A percentile compares a stretch with the other conserved stretches of the same genome.
Evolutionary conservation across 2,888 invertebrate species (phyloP).

Genomic region (Lysandra bellargus): DNA sequence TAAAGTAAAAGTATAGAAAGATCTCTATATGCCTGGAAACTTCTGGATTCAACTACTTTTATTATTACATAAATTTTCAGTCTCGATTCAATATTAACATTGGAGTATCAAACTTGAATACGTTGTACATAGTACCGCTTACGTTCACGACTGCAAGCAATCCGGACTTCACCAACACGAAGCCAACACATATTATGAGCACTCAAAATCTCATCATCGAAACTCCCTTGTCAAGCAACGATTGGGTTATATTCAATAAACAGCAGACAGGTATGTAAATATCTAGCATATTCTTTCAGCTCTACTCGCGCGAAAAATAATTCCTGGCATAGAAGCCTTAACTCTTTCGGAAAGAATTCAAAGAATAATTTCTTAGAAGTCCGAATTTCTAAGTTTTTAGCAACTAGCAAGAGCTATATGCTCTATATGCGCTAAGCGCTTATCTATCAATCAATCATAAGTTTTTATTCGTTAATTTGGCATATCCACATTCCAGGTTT

Average conservation of each 20-base stretch:
- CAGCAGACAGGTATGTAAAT: slow-evolving; percentile 80
- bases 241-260: slow-evolving; percentile 82
- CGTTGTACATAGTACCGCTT: slow-evolving; percentile 68
- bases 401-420: not conserved
- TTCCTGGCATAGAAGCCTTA: not conserved
- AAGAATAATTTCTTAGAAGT: not conserved
- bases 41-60: too few species aligned
- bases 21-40: too few species aligned
- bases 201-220: slow-evolving; percentile 55
- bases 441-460: not conserved
- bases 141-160: slow-evolving; percentile 66
- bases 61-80: slow-evolving; percentile 44
- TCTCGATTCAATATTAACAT: slow-evolving; percentile 75
- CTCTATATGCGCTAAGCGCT: not conserved
- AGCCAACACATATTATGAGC: slow-evolving; percentile 62
- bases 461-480: not conserved
- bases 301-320: not conserved
- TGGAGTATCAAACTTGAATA: slow-evolving; percentile 53
- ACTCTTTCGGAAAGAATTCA: too few species aligned
- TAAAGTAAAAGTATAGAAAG: too few species aligned
- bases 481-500: slow-evolving; percentile 68
- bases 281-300: not conserved
- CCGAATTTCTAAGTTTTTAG: not conserved
- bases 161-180: slow-evolving; percentile 63
- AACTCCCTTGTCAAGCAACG: slow-evolving; percentile 56